Evolutionary conservation across 1,140 invertebrate genomes (phyloP).

Genomic region (Rhynchophorus ferrugineus): DNA sequence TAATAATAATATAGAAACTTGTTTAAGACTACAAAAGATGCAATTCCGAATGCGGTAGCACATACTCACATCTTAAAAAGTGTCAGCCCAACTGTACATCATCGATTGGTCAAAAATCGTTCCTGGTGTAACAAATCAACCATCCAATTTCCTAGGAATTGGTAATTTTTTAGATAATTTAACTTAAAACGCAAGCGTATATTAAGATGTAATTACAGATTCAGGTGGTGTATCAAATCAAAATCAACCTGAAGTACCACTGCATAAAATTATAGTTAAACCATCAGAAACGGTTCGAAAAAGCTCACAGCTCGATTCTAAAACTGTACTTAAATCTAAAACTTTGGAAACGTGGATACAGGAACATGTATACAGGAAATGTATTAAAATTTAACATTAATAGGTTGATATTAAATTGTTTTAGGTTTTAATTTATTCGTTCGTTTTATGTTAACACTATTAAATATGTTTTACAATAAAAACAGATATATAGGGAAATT

Average conservation of each 20-base stretch:
- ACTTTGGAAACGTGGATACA: background rate
- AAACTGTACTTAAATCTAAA: too few species aligned
- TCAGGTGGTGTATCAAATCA: constrained; percentile 16
- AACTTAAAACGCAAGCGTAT: background rate
- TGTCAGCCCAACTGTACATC: too few species aligned
- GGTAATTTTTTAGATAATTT: constrained; percentile 17
- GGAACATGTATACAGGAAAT: too few species aligned
- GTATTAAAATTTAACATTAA: too few species aligned
- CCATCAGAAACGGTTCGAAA: too few species aligned
- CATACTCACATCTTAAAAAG: too few species aligned
- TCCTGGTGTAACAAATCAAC: background rate
- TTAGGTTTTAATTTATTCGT: too few species aligned
- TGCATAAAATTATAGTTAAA: constrained; percentile 18
- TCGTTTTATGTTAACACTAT: too few species aligned
- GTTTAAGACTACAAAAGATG: background rate
- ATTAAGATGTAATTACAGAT: constrained; percentile 12
- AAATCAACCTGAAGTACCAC: constrained; percentile 5
- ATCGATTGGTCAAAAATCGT: constrained; percentile 25
- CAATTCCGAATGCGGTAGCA: background rate
- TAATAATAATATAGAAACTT: background rate
- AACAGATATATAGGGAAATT: too few species aligned
- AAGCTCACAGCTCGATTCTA: too few species aligned
- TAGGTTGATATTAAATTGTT: too few species aligned
- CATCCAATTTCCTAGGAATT: constrained; percentile 14
- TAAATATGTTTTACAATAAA: too few species aligned